Evolutionary conservation across 2,797 vertebrate species (phyloP).

Genomic region (Monodelphis domestica): DNA sequence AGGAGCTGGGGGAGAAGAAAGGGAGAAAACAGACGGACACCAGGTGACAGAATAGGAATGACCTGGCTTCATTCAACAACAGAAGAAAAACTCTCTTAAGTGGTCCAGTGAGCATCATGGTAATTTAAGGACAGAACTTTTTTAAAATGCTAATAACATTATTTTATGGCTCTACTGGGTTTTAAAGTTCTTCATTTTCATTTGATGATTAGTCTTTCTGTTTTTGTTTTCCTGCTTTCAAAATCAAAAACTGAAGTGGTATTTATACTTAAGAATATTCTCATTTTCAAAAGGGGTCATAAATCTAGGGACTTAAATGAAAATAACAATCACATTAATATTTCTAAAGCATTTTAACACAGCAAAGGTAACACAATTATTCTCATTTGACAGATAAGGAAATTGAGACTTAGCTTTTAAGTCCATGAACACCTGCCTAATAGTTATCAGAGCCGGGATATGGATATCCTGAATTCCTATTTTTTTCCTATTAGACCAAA

Average conservation of each 20-base stretch:
- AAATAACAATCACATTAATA: not conserved
- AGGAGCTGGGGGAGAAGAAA: not conserved
- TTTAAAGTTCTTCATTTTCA: not conserved
- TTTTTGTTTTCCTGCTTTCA: not conserved
- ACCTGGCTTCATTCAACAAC: not conserved
- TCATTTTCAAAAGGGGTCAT: not conserved
- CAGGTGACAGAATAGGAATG: not conserved
- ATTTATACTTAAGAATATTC: not conserved
- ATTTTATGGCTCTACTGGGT: not conserved
- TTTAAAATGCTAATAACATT: not conserved
- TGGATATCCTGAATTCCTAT: not conserved
- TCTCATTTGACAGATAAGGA: not conserved
- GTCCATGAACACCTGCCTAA: not conserved
- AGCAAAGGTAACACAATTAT: not conserved
- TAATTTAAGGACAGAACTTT: not conserved
- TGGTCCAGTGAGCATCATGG: not conserved
- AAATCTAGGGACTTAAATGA: not conserved
- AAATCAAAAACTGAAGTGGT: not conserved
- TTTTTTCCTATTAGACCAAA: not conserved
- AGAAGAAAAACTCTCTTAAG: not conserved
- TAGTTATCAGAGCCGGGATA: not conserved
- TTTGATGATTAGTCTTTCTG: not conserved
- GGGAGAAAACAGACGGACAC: not conserved
- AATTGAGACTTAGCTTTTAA: not conserved
- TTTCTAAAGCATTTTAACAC: not conserved